A percentile compares a stretch with the other conserved stretches of the same genome.
Evolutionary conservation across 2,113 vertebrate genomes (phyloP).

Genomic region (Cavia porcellus): DNA sequence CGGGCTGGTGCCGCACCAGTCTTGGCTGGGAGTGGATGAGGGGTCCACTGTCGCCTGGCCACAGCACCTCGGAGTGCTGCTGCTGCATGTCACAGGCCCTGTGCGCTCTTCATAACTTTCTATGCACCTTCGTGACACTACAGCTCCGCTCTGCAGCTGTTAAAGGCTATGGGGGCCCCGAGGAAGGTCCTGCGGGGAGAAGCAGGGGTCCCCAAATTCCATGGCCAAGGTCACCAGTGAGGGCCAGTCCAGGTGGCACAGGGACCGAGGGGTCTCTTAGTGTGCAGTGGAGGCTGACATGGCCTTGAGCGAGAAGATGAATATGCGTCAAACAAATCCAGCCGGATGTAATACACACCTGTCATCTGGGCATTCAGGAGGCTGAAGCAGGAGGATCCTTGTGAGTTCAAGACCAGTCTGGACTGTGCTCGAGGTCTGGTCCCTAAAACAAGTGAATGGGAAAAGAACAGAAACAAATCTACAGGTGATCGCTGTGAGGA

Average conservation of each 20-base stretch:
- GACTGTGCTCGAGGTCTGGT: background rate
- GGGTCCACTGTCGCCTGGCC: too few relatives aligned
- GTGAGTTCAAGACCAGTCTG: background rate
- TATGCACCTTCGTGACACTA: background rate
- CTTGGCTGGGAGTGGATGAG: background rate
- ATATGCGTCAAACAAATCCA: background rate
- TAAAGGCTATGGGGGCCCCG: background rate
- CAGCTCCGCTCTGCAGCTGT: background rate
- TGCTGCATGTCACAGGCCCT: background rate
- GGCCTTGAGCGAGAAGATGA: background rate
- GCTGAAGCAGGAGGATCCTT: background rate
- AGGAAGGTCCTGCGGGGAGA: background rate
- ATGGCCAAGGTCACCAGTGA: background rate
- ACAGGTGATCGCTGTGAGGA: background rate
- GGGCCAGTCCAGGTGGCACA: background rate
- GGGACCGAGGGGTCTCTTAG: background rate
- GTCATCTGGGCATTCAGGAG: background rate
- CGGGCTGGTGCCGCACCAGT: background rate
- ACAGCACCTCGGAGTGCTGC: background rate
- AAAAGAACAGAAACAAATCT: background rate
- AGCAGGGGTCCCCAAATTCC: background rate
- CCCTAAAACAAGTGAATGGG: background rate
- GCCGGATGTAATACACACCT: background rate
- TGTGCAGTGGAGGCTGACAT: background rate
- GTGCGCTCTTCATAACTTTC: background rate